Percentiles rank a stretch among this genome's conserved stretches.
These are phyloP conservation scores for Crambe crambe DNA, from an alignment of 37 sponge, comb jelly and placozoan genomes.

Conservation along the genomic window DNA sequence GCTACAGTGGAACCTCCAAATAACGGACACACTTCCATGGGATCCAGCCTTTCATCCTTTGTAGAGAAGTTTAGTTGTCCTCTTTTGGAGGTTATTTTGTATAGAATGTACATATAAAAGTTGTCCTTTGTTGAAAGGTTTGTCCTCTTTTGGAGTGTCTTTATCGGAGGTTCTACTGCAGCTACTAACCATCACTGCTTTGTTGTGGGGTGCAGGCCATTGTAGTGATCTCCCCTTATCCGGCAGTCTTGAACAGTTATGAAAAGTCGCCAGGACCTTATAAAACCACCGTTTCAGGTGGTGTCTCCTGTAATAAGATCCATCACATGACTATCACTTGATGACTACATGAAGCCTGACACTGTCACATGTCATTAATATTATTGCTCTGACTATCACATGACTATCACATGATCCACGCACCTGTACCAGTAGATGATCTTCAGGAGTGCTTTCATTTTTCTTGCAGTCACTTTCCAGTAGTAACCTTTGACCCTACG, in stretches of 20 bases:
- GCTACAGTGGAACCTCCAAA: neutral
- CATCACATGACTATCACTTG: neutral
- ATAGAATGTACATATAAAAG: neutral
- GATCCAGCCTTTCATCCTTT: no score
- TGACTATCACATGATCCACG: neutral
- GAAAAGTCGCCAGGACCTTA: conserved; percentile 43
- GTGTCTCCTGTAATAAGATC: conserved; percentile 18
- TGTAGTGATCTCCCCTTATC: conserved; percentile 31
- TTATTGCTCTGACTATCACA: no score
- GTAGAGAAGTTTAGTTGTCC: neutral
- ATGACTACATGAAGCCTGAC: no score
- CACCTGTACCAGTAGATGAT: conserved; percentile 35
- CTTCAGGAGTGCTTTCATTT: conserved; percentile 5
- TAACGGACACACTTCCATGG: neutral
- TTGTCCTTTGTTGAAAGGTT: neutral
- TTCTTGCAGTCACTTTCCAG: conserved; percentile 4
- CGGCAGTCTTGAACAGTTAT: conserved; percentile 21
- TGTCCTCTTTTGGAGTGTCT: neutral
- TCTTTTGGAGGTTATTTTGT: no score
- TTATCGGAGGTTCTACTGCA: neutral
- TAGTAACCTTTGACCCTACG: conserved; percentile 25
- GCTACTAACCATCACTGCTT: conserved; percentile 37
- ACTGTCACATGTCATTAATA: no score
- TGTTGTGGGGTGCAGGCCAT: conserved; percentile 59
- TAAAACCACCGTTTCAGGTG: conserved; percentile 29